Base-by-base conservation (phyloP, 1,140 invertebrate species). In the Papilio aristodemus region DNA sequence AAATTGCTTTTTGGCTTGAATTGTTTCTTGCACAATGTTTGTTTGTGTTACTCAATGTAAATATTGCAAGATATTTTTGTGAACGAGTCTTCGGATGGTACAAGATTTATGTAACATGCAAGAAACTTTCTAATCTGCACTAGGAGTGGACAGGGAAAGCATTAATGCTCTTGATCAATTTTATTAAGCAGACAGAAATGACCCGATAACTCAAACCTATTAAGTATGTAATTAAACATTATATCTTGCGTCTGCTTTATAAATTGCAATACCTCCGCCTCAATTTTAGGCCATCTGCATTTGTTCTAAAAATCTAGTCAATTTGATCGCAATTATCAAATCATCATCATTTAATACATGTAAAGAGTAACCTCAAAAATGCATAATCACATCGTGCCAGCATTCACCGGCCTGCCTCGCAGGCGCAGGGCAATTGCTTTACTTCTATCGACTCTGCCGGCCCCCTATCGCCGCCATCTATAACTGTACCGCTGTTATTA, bases 401-500 rank as follows among this genome's bases (percentile, higher is more conserved):
- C 14, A 32, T 27, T 27, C 4, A 14, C 43, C 37, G 25, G 36
- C 37, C 25, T 60, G 39, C 11, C 17, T 57, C 37, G 36, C 11
- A 50, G 58, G 27, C 58, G 68, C 39, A 14, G 32, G 54, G 37
- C 57, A 69, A 71, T 70, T 71, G 68, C 54, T 41, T 73, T 68
- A 75, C 70, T 71, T 68, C 68, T 68, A 73, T 70, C 68, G 46
- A 22, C 38, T 70, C 63, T 69, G 43, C 54, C 41, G 60, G 25
- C 37, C 70, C 69, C 68, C 74, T 81, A 83, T 82, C 81, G 67
- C 71, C 25, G 63, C 73, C 70, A 90, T 90, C 87, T 86, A 71
- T 90, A 89, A 89, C 88, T 78, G 88, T 89, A 85, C 80, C 39
- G 27, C 69, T 71, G 82, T 89, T 88, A 88, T 90, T 89, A 90